Percentiles rank a stretch among this genome's conserved stretches.
These are phyloP conservation scores for Leptinotarsa peninsularis DNA, from an alignment of 2,888 invertebrate species.

Conservation along the genomic window DNA sequence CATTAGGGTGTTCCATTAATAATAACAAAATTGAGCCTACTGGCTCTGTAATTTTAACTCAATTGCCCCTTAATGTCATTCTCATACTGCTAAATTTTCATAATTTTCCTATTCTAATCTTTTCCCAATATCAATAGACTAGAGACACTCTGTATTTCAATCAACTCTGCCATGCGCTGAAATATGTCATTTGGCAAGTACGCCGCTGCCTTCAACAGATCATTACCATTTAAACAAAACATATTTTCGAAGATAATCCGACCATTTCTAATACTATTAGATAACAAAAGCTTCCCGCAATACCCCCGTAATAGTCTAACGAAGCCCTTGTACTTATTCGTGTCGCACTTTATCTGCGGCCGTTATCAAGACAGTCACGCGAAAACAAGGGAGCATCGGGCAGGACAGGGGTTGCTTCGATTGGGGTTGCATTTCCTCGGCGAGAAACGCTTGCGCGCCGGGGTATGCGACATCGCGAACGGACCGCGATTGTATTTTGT, in stretches of 20 bases:
- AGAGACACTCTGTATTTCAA: no score
- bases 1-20: no score
- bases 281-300: constrained; percentile 24
- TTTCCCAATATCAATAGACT: no score
- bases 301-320: not conserved
- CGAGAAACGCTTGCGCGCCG: constrained; percentile 22
- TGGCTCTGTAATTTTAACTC: no score
- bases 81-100: no score
- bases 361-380: constrained; percentile 35
- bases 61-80: no score
- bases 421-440: constrained; percentile 26
- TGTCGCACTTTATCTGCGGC: constrained; percentile 29
- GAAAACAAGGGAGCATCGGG: constrained; percentile 21
- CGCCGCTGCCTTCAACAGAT: constrained; percentile 6
- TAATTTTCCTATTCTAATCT: no score
- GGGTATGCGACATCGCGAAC: constrained; percentile 25
- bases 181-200: not conserved
- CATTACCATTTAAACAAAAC: constrained; percentile 22
- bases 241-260: constrained; percentile 23
- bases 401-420: constrained; percentile 27
- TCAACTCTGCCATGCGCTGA: not conserved
- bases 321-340: constrained; percentile 16
- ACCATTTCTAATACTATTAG: constrained; percentile 24
- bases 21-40: no score
- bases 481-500: constrained; percentile 18